Evolutionary conservation across 2,797 vertebrate species (phyloP).

Genomic region (Dermochelys coriacea): DNA sequence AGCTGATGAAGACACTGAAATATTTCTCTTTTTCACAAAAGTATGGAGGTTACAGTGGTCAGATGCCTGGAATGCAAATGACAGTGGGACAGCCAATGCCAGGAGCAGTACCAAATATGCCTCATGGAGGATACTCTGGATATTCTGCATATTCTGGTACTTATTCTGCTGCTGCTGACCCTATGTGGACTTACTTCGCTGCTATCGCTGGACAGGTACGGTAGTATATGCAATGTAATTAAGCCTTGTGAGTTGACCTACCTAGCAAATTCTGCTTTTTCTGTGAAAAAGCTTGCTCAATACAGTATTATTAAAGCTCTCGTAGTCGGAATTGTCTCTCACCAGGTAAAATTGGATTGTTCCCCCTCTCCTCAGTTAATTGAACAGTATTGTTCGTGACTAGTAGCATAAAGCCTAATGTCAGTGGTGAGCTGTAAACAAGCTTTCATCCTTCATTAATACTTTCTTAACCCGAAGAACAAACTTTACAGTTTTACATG

Average conservation of each 20-base stretch:
- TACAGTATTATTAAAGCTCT: neutral
- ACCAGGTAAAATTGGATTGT: neutral
- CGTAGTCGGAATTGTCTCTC: neutral
- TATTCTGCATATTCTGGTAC: constrained; percentile 79
- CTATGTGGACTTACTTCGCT: constrained; percentile 89
- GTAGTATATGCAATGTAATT: neutral
- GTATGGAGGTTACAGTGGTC: constrained; percentile 86
- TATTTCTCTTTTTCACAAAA: constrained; percentile 33
- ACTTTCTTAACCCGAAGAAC: neutral
- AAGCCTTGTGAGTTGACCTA: neutral
- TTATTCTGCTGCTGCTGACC: constrained; percentile 82
- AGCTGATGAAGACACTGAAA: neutral
- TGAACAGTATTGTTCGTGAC: neutral
- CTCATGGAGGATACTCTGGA: constrained; percentile 70
- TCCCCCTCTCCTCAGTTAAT: neutral
- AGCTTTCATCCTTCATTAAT: neutral
- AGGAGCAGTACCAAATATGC: constrained; percentile 73
- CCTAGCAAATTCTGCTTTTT: neutral
- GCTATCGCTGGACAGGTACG: constrained; percentile 89
- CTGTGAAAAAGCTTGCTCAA: neutral
- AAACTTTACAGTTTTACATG: neutral
- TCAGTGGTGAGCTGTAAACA: neutral
- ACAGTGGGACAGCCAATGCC: constrained; percentile 67
- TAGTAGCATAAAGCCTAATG: neutral
- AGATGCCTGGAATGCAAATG: constrained; percentile 82